These are phyloP conservation scores for Clivina fossor DNA, from an alignment of 2,888 invertebrate species.

Conservation along the genomic window DNA sequence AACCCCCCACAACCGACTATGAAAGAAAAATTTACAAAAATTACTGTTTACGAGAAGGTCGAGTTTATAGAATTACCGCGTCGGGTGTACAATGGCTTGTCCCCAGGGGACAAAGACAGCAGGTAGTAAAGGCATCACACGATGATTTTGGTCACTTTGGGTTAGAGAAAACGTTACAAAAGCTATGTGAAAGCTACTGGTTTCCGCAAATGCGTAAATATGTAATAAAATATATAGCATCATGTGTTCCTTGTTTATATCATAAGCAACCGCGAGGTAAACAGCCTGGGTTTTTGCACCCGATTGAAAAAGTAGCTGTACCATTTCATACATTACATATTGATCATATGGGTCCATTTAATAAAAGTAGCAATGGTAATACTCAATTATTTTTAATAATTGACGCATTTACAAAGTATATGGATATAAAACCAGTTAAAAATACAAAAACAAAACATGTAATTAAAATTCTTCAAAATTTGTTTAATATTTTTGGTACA, in stretches of 20 bases:
- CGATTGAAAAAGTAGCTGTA: slow-evolving; percentile 13
- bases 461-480: slow-evolving; percentile 40
- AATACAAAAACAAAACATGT: slow-evolving; percentile 42
- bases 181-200: no score
- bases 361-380: no score
- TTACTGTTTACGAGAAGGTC: slow-evolving; percentile 34
- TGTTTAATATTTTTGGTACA: slow-evolving; percentile 40
- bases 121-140: slow-evolving; percentile 37
- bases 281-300: slow-evolving; percentile 9
- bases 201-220: slow-evolving; percentile 38
- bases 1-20: background rate
- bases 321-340: slow-evolving; percentile 16
- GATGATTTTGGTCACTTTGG: no score
- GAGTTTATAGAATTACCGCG: slow-evolving; percentile 35
- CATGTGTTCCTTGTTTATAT: slow-evolving; percentile 6
- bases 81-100: slow-evolving; percentile 36
- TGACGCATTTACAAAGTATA: slow-evolving; percentile 47
- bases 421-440: slow-evolving; percentile 43
- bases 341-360: slow-evolving; percentile 19
- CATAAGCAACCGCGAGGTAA: slow-evolving; percentile 10
- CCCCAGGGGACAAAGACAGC: slow-evolving; percentile 34
- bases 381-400: no score
- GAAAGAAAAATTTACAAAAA: slow-evolving; percentile 27
- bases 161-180: no score
- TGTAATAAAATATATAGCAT: slow-evolving; percentile 22